These are phyloP conservation scores for Stratiomys singularior DNA, from an alignment of 2,888 invertebrate genomes.

Conservation along the genomic window DNA sequence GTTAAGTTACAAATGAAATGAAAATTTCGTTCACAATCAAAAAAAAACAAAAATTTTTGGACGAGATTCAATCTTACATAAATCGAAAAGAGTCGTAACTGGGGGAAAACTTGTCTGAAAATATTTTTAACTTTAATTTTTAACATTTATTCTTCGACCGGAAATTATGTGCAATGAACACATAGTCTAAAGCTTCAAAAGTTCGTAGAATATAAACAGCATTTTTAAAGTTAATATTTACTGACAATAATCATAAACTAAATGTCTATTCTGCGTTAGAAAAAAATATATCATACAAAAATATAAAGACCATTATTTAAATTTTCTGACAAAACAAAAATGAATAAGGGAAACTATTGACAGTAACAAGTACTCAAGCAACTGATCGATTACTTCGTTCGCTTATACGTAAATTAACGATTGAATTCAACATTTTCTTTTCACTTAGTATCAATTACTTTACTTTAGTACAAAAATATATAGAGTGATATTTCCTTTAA, in stretches of 20 bases:
- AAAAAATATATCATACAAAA: slow-evolving; percentile 31
- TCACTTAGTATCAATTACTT: not conserved
- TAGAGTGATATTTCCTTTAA: not conserved
- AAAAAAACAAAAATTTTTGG: slow-evolving; percentile 28
- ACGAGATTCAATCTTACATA: slow-evolving; percentile 33
- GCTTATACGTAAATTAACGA: too few species aligned
- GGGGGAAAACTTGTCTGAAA: slow-evolving; percentile 34
- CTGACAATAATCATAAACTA: not conserved
- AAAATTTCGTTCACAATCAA: not conserved
- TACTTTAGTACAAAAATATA: slow-evolving; percentile 8
- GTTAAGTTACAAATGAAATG: not conserved
- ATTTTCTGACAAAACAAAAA: not conserved
- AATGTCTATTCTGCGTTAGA: not conserved
- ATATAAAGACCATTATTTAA: not conserved
- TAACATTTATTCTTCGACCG: not conserved
- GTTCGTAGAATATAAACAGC: not conserved
- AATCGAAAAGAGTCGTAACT: not conserved
- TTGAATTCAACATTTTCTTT: not conserved
- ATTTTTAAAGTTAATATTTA: not conserved
- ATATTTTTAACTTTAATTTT: not conserved
- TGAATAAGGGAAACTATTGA: not conserved
- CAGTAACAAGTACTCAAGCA: too few species aligned
- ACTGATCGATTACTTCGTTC: too few species aligned
- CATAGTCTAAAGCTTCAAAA: not conserved
- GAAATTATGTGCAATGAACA: not conserved